Conservation (phyloP, 2,888 invertebrate species). For the Merodon equestris region DNA sequence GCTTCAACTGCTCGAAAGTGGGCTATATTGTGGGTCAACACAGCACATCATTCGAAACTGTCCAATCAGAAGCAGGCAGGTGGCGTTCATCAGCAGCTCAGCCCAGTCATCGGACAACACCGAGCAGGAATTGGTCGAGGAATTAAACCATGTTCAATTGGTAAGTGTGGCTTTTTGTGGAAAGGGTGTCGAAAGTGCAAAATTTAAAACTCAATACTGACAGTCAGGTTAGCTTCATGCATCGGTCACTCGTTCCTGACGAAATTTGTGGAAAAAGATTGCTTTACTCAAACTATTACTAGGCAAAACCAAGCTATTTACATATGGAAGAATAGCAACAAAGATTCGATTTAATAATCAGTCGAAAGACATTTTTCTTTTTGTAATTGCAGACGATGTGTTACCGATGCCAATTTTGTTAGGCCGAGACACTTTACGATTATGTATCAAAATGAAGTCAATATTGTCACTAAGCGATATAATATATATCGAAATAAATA, state of each 20-base stretch:
- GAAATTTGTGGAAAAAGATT: conserved; percentile 3
- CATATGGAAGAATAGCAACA: conserved; percentile 15
- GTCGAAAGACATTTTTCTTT: conserved; percentile 15
- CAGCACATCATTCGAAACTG: conserved; percentile 7
- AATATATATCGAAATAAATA: conserved; percentile 17
- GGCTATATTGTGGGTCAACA: background rate
- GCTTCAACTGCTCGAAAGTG: too few relatives aligned
- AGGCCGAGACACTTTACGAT: conserved; percentile 23
- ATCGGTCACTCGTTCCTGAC: conserved; percentile 16
- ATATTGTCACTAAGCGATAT: conserved; percentile 16
- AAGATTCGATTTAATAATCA: conserved; percentile 16
- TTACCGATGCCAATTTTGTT: conserved; percentile 18
- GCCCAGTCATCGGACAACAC: conserved; percentile 8
- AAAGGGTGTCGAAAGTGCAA: conserved; percentile 13
- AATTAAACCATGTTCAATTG: conserved; percentile 11
- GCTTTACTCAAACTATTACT: conserved; percentile 10
- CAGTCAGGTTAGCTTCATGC: conserved; percentile 30
- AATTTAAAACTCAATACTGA: conserved; percentile 30
- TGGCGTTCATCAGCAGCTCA: background rate
- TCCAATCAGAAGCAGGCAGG: conserved; percentile 3
- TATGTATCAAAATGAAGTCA: conserved; percentile 20
- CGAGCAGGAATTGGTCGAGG: conserved; percentile 13
- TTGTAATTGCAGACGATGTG: conserved; percentile 28
- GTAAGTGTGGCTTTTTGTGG: conserved; percentile 23
- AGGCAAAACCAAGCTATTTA: conserved; percentile 23